Evolutionary conservation across 1,140 invertebrate species (phyloP).

Genomic region (Helicorthomorpha holstii): DNA sequence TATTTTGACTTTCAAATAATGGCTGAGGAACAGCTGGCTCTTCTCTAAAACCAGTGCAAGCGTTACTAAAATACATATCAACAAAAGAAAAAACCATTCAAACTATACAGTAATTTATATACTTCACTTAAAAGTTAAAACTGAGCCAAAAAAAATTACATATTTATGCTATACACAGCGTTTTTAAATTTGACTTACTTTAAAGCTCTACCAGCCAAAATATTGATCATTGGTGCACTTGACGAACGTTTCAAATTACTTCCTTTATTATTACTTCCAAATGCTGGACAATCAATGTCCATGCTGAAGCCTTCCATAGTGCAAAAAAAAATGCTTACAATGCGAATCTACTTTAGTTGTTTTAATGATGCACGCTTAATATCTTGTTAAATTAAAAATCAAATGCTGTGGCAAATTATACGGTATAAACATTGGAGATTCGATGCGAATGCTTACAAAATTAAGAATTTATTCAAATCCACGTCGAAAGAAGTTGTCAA

Average conservation of each 20-base stretch:
- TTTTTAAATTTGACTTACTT: background rate
- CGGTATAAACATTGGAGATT: no score
- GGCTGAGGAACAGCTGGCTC: background rate
- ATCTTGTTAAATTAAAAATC: no score
- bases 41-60: background rate
- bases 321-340: no score
- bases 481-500: no score
- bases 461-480: no score
- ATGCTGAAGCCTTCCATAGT: background rate
- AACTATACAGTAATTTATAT: background rate
- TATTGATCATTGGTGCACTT: background rate
- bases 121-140: background rate
- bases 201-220: background rate
- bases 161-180: background rate
- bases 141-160: no score
- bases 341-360: no score
- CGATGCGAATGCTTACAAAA: no score
- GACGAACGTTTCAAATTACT: background rate
- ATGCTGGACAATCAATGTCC: background rate
- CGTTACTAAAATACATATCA: background rate
- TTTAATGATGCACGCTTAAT: no score
- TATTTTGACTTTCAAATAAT: slow-evolving; percentile 36
- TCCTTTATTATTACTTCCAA: background rate
- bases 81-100: background rate
- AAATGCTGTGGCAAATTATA: no score